Evolutionary conservation across 23 tunicate genomes (phyloP).

Genomic region (Botrylloides violaceus): DNA sequence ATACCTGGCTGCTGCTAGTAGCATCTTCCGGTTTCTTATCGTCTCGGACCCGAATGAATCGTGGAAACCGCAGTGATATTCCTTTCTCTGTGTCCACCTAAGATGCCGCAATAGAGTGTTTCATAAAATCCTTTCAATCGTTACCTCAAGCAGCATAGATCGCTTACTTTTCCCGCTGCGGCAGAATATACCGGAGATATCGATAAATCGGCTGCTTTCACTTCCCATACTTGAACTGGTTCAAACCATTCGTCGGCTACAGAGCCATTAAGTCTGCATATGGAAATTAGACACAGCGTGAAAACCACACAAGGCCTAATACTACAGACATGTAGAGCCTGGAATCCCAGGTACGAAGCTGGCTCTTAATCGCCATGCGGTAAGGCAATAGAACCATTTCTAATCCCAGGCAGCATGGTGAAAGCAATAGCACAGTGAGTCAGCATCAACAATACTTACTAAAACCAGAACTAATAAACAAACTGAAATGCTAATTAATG

Average conservation of each 20-base stretch:
- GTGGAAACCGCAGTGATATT: slow-evolving; percentile 92
- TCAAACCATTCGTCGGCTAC: slow-evolving; percentile 96
- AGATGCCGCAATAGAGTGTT: background rate
- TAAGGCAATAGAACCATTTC: too few species aligned
- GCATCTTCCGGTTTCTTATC: slow-evolving; percentile 97
- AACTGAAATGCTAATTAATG: too few species aligned
- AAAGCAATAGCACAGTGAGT: too few species aligned
- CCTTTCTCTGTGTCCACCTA: slow-evolving; percentile 89
- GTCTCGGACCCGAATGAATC: slow-evolving; percentile 89
- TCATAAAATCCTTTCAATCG: background rate
- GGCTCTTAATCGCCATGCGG: too few species aligned
- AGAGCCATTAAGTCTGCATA: slow-evolving; percentile 62
- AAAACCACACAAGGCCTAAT: too few species aligned
- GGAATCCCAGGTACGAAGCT: too few species aligned
- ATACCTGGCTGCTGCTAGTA: slow-evolving; percentile 81
- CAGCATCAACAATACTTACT: too few species aligned
- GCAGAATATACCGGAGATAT: slow-evolving; percentile 99
- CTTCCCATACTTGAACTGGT: slow-evolving; percentile 98
- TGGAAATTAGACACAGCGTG: too few species aligned
- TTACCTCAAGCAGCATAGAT: background rate
- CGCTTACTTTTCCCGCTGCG: slow-evolving; percentile 82
- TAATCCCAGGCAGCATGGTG: too few species aligned
- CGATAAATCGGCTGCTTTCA: slow-evolving; percentile 96
- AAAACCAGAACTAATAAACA: too few species aligned
- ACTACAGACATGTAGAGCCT: too few species aligned